Evolutionary conservation across 1,140 invertebrate species (phyloP).

Genomic region (Anagrus nilaparvatae): DNA sequence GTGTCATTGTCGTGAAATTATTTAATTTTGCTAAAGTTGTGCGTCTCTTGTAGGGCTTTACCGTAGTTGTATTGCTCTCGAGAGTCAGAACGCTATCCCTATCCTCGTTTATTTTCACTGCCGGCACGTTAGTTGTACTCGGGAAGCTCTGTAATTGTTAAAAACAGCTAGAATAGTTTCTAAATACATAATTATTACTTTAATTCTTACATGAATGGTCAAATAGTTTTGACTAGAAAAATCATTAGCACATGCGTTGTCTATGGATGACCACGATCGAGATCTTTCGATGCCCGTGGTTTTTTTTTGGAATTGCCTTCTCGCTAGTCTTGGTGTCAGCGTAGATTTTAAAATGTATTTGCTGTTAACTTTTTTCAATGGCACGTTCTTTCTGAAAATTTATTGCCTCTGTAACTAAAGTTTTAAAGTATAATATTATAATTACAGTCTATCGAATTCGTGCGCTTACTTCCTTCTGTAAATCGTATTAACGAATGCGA

Average conservation of each 20-base stretch:
- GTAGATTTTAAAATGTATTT: constrained; percentile 76
- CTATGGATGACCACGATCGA: constrained; percentile 58
- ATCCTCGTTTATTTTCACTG: constrained; percentile 53
- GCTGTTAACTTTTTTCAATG: constrained; percentile 70
- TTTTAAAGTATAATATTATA: neutral
- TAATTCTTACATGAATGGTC: constrained; percentile 54
- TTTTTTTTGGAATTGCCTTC: constrained; percentile 56
- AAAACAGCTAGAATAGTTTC: constrained; percentile 11
- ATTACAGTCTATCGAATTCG: neutral
- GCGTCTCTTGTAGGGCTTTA: constrained; percentile 32
- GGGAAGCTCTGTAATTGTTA: constrained; percentile 49
- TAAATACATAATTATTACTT: constrained; percentile 1
- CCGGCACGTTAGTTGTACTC: constrained; percentile 50
- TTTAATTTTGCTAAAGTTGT: constrained; percentile 36
- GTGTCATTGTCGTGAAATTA: constrained; percentile 70
- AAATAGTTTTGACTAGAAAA: constrained; percentile 52
- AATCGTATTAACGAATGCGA: constrained; percentile 83
- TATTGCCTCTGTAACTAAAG: no score
- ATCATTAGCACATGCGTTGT: constrained; percentile 41
- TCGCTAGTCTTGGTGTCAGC: constrained; percentile 59
- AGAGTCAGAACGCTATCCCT: constrained; percentile 43
- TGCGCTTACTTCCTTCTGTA: constrained; percentile 67
- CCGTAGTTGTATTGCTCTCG: constrained; percentile 28
- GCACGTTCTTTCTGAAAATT: constrained; percentile 61
- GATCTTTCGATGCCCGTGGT: constrained; percentile 53